A percentile compares a stretch with the other conserved stretches of the same genome.
Evolutionary conservation across 1,140 invertebrate genomes (phyloP).

Genomic region (Pentalonia nigronervosa): DNA sequence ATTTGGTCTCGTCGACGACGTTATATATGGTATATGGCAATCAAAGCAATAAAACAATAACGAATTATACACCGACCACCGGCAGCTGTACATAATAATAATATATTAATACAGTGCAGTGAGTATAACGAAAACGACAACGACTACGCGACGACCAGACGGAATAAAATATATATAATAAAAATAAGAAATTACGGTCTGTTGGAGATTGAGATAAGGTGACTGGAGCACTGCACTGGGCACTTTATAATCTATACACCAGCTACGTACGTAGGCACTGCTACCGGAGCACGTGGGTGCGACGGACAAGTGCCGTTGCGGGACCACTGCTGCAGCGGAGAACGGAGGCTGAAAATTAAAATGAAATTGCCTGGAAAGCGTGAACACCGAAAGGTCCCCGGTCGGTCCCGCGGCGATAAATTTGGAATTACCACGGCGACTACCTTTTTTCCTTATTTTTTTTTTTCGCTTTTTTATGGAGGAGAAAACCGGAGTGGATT

Average conservation of each 20-base stretch:
- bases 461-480: constrained; percentile 9
- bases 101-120: not conserved
- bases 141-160: not conserved
- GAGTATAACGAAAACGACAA: not conserved
- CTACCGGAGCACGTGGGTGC: not conserved
- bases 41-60: constrained; percentile 46
- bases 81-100: not conserved
- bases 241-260: not conserved
- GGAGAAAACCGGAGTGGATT: constrained; percentile 40
- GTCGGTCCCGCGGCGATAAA: constrained; percentile 40
- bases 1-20: constrained; percentile 3
- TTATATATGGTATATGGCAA: not conserved
- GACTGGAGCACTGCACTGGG: not conserved
- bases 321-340: not conserved
- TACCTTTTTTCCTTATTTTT: not conserved
- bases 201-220: constrained; percentile 47
- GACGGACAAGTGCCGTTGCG: not conserved
- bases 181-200: constrained; percentile 22
- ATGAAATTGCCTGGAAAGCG: constrained; percentile 52
- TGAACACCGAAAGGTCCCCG: constrained; percentile 44
- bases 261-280: too few relatives aligned
- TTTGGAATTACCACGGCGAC: constrained; percentile 41
- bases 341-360: constrained; percentile 24
- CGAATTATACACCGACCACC: not conserved
- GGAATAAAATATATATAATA: not conserved